phyloP scores from a whole-genome alignment of 2,113 vertebrate genomes.

The Lagopus muta region DNA sequence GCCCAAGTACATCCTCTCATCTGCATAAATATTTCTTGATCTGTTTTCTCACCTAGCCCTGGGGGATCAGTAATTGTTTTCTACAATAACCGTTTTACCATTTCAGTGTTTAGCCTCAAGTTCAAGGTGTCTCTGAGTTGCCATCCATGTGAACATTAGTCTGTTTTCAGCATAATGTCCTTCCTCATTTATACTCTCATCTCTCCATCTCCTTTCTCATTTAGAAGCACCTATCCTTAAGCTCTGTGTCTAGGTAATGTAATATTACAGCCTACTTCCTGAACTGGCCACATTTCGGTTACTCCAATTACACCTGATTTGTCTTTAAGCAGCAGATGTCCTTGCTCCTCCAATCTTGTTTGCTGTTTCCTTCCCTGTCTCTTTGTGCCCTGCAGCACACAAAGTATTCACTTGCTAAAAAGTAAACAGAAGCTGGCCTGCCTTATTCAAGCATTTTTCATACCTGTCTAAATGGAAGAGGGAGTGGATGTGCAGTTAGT shows the following conservation, averaged over 20 bases:
- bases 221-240: conserved; percentile 11
- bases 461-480: background rate
- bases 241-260: conserved; percentile 5
- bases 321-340: conserved; percentile 29
- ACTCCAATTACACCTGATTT: conserved; percentile 21
- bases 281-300: conserved; percentile 27
- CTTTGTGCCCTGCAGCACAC: background rate
- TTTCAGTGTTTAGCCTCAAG: conserved; percentile 45
- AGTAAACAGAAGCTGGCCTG: background rate
- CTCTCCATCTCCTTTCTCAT: conserved; percentile 2
- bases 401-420: background rate
- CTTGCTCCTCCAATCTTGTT: conserved; percentile 38
- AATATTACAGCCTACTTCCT: conserved; percentile 46
- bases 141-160: background rate
- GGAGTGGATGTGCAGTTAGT: background rate
- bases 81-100: conserved; percentile 22
- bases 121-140: conserved; percentile 27
- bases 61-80: conserved; percentile 54
- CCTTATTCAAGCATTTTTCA: background rate
- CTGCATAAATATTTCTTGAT: conserved; percentile 51
- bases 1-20: background rate
- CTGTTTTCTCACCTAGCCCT: conserved; percentile 41
- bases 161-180: conserved; percentile 14
- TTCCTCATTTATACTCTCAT: conserved; percentile 14
- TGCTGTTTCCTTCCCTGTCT: background rate